A percentile compares a stretch with the other conserved stretches of the same genome.
Conservation (phyloP, 2,888 invertebrate species). For the Automeris io region DNA sequence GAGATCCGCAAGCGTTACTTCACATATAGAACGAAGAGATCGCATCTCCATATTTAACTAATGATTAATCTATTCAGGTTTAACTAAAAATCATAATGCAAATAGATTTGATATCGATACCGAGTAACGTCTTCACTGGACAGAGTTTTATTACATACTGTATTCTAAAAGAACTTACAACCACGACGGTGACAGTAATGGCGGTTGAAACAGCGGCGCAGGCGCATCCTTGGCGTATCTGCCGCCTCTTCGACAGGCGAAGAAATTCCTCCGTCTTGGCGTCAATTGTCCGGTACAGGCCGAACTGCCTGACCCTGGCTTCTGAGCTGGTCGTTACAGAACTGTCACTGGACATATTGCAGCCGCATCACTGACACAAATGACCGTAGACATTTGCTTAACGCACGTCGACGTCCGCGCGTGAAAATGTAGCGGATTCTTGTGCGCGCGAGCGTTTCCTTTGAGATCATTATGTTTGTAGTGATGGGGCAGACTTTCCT, state of each 20-base stretch:
- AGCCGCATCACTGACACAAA: conserved; percentile 43
- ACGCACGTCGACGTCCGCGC: conserved; percentile 38
- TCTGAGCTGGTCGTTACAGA: conserved; percentile 38
- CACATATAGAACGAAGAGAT: too few relatives aligned
- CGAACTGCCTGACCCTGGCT: conserved; percentile 54
- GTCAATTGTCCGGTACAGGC: conserved; percentile 61
- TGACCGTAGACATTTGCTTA: conserved; percentile 21
- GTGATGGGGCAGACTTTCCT: conserved; percentile 32
- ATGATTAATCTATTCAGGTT: too few relatives aligned
- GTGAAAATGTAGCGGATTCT: conserved; percentile 48
- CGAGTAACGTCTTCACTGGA: too few relatives aligned
- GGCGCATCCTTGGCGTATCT: conserved; percentile 61
- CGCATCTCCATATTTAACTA: too few relatives aligned
- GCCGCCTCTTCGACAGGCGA: conserved; percentile 52
- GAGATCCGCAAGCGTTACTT: too few relatives aligned
- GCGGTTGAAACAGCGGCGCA: conserved; percentile 64
- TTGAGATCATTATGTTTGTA: conserved; percentile 41
- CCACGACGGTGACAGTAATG: conserved; percentile 61
- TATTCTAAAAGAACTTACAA: conserved; percentile 53
- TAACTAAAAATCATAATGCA: too few relatives aligned
- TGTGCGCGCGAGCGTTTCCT: conserved; percentile 43
- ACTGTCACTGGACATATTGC: conserved; percentile 56
- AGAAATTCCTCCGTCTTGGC: conserved; percentile 63
- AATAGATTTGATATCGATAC: too few relatives aligned
- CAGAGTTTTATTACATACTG: too few relatives aligned